Base-by-base conservation (phyloP, 2,797 vertebrate genomes). In the Microchirus variegatus region DNA sequence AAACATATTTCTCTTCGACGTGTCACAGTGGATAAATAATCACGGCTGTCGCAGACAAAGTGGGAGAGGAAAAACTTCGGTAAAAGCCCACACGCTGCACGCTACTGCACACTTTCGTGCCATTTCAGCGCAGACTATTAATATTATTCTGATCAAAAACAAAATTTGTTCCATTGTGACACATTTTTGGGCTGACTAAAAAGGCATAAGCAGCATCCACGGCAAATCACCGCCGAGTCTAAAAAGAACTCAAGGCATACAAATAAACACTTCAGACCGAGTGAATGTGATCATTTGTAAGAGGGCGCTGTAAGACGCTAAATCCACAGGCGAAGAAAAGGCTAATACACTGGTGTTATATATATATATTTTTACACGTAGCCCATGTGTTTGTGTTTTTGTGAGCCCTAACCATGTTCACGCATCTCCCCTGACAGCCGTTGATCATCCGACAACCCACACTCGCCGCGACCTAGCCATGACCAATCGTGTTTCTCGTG, bases 401-500 rank as follows among this genome's bases (percentile, higher is more conserved):
- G 44, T 53, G 70, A 22, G 35, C 42, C 46, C 19, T 38, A 41
- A 35, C 46, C 9, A 31, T 35, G 51, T 67, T 66, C 52, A 60
- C 56, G 14, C 43, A 52, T 59, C 51, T 80, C 72, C 71, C 72
- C 46, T 61, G 63, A 85, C 72, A 69, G 61, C 67, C 52, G 40
- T 37, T 73, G 72, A 83, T 42, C 44, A 61, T 77, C 66, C 59
- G 75, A 85, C 86, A 80, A 71, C 73, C 55, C 62, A 70, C 76
- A 75, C 66, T 61, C 2, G 60, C 70, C 75, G 49, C 44, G 68
- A 84, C 75, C 84, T 53, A 40, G 54, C 53, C 47, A 50, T 69
- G 75, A 78, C 88, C 87, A 88, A 89, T 89, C 82, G 41, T 75
- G 80, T 83, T 66, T 46, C 64, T 57, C 26, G 4, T 67, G 4